Evolutionary conservation across 2,888 invertebrate species (phyloP).

Genomic region (Idaea straminata): DNA sequence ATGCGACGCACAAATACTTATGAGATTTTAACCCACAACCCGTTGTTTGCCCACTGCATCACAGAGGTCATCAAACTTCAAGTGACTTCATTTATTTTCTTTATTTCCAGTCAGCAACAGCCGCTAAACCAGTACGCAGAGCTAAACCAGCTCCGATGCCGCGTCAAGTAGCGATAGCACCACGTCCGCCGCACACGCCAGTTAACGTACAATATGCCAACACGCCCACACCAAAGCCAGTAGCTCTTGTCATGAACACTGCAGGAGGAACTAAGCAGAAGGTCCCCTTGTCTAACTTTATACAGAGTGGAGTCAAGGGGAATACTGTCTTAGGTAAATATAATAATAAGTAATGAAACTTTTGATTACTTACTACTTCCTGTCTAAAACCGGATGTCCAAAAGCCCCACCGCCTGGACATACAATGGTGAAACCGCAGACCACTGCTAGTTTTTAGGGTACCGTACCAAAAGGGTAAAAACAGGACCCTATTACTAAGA

Average conservation of each 20-base stretch:
- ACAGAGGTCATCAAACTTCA: too few species aligned
- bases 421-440: too few species aligned
- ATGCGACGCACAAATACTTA: too few species aligned
- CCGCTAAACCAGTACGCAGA: constrained; percentile 34
- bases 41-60: too few species aligned
- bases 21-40: too few species aligned
- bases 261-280: constrained; percentile 41
- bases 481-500: too few species aligned
- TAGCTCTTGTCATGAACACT: constrained; percentile 44
- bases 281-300: constrained; percentile 43
- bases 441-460: too few species aligned
- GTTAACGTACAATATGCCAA: constrained; percentile 49
- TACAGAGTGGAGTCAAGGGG: constrained; percentile 43
- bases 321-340: constrained; percentile 55
- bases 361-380: neutral
- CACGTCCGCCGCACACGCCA: constrained; percentile 40
- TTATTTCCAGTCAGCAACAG: constrained; percentile 39
- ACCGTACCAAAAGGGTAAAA: too few species aligned
- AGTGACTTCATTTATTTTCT: constrained; percentile 1
- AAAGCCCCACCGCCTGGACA: too few species aligned
- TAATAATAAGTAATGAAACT: neutral
- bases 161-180: constrained; percentile 75
- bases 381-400: too few species aligned
- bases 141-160: constrained; percentile 40
- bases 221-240: constrained; percentile 63